phyloP scores from a whole-genome alignment of 1,140 invertebrate genomes.

The Myzus persicae region DNA sequence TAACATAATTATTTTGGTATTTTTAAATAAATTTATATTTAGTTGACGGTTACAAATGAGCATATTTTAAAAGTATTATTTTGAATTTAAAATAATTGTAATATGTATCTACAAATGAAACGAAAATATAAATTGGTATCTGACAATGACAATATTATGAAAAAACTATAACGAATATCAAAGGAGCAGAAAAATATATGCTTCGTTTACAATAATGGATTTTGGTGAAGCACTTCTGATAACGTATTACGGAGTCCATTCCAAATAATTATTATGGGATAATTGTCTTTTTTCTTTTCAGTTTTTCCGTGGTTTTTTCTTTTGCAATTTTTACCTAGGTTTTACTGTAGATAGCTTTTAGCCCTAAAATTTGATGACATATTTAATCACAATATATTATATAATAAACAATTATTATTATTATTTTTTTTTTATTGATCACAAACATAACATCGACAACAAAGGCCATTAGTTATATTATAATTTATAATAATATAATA shows the following conservation, averaged over 20 bases:
- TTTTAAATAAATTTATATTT: neutral
- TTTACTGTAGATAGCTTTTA: neutral
- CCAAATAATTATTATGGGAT: neutral
- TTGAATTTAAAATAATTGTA: neutral
- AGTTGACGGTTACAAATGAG: neutral
- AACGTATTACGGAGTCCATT: neutral
- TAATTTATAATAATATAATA: too few relatives aligned
- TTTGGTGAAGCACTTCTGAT: neutral
- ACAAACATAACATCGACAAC: too few relatives aligned
- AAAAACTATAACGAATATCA: neutral
- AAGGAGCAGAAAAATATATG: neutral
- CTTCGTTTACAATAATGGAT: neutral
- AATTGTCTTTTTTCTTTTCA: neutral
- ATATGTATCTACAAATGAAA: neutral
- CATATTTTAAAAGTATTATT: neutral
- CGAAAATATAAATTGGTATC: neutral
- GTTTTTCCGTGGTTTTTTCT: neutral
- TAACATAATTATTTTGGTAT: neutral
- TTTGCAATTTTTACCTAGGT: neutral
- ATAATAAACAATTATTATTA: neutral
- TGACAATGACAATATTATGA: neutral
- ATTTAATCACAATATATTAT: neutral
- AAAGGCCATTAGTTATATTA: too few relatives aligned
- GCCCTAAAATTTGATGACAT: neutral
- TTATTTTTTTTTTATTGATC: too few relatives aligned